Percentiles rank a stretch among this genome's conserved stretches.
phyloP scores from a whole-genome alignment of 2,113 vertebrate genomes.

The Eclectus roratus region DNA sequence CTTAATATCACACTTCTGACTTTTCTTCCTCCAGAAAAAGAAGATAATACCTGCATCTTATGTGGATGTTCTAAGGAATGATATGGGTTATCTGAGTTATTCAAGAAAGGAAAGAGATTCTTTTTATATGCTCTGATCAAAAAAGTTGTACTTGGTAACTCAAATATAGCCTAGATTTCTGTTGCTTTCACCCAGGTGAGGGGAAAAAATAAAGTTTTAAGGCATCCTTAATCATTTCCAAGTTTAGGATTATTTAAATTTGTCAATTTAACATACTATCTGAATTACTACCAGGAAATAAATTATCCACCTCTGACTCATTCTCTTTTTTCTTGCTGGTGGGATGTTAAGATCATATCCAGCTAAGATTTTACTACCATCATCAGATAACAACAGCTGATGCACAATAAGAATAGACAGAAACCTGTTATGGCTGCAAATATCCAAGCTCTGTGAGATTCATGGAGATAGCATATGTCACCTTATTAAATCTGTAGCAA shows the following conservation, averaged over 20 bases:
- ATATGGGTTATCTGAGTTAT: background rate
- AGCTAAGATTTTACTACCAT: slow-evolving; percentile 28
- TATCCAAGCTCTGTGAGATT: slow-evolving; percentile 25
- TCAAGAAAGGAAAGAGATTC: background rate
- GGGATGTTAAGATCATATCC: slow-evolving; percentile 6
- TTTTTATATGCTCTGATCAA: background rate
- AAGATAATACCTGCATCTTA: background rate
- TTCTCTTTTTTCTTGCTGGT: background rate
- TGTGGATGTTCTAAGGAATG: background rate
- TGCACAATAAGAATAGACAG: slow-evolving; percentile 28
- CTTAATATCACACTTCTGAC: background rate
- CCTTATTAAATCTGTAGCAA: slow-evolving; percentile 51
- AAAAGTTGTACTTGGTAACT: background rate
- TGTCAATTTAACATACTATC: background rate
- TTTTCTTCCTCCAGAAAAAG: background rate
- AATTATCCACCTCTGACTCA: background rate
- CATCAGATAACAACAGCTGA: slow-evolving; percentile 40
- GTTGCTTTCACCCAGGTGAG: background rate
- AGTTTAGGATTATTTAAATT: background rate
- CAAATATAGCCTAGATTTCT: background rate
- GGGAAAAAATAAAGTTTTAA: background rate
- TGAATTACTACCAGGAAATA: background rate
- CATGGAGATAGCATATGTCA: slow-evolving; percentile 45
- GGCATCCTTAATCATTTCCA: background rate
- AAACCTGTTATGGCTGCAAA: slow-evolving; percentile 47